Conservation (phyloP, 2,113 vertebrate species). For the Panurus biarmicus region DNA sequence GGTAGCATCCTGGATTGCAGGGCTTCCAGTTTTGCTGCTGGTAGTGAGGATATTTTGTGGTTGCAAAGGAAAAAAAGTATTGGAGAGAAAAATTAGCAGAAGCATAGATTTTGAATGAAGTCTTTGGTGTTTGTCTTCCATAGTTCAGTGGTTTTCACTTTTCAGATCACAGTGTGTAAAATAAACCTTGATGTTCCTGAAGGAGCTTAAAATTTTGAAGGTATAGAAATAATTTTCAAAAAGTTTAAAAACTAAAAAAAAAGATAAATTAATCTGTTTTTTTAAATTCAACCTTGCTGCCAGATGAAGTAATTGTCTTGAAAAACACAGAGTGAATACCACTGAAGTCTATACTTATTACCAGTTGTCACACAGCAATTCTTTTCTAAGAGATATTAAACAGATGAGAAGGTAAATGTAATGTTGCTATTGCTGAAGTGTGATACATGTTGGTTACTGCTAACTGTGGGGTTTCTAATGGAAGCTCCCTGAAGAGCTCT, state of each 20-base stretch:
- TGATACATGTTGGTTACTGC: neutral
- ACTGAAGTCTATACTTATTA: neutral
- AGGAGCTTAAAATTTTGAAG: slow-evolving; percentile 30
- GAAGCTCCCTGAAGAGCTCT: neutral
- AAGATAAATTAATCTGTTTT: neutral
- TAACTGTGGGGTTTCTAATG: neutral
- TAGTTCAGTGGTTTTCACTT: slow-evolving; percentile 24
- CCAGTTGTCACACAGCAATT: neutral
- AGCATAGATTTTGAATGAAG: neutral
- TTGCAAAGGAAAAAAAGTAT: neutral
- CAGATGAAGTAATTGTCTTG: neutral
- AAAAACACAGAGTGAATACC: neutral
- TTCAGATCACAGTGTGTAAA: no score
- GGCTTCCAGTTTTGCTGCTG: neutral
- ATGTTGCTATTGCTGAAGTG: neutral
- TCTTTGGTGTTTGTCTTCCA: neutral
- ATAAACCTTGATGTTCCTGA: slow-evolving; percentile 19
- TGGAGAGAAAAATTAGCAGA: neutral
- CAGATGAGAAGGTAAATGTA: neutral
- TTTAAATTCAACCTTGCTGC: slow-evolving; percentile 2
- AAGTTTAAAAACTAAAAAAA: neutral
- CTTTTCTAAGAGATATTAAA: neutral
- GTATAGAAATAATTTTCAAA: neutral
- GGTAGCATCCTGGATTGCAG: neutral
- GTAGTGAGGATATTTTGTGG: neutral